These are phyloP conservation scores for Procambarus virginalis DNA, from an alignment of 1,140 invertebrate genomes.

Conservation along the genomic window DNA sequence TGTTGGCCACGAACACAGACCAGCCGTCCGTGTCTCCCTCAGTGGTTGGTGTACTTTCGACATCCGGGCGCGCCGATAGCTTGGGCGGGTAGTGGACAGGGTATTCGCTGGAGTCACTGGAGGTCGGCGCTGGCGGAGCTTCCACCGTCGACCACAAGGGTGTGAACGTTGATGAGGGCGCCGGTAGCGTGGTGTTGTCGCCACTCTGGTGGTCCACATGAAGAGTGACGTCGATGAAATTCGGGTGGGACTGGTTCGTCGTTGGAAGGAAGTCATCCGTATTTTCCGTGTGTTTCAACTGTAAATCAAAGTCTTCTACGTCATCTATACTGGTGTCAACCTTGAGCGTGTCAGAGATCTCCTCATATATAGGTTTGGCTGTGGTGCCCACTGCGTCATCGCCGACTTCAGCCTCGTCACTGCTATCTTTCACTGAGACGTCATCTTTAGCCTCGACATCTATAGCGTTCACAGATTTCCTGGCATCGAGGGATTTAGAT, in stretches of 20 bases:
- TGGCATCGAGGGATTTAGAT: background rate
- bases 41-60: background rate
- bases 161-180: background rate
- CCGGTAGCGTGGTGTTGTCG: background rate
- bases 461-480: conserved; percentile 35
- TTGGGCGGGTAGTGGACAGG: conserved; percentile 31
- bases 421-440: background rate
- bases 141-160: background rate
- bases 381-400: conserved; percentile 9
- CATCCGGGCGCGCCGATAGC: background rate
- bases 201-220: background rate
- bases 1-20: conserved; percentile 28
- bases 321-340: conserved; percentile 56
- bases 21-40: background rate
- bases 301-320: conserved; percentile 50
- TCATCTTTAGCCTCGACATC: conserved; percentile 18
- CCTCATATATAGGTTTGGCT: conserved; percentile 47
- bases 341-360: conserved; percentile 45
- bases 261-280: conserved; percentile 39
- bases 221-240: conserved; percentile 44
- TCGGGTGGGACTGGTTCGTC: conserved; percentile 44
- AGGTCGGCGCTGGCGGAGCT: background rate
- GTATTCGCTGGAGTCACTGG: background rate
- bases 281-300: conserved; percentile 31
- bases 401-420: background rate